phyloP scores from a whole-genome alignment of 2,797 vertebrate genomes.

The Novumbra hubbsi region DNA sequence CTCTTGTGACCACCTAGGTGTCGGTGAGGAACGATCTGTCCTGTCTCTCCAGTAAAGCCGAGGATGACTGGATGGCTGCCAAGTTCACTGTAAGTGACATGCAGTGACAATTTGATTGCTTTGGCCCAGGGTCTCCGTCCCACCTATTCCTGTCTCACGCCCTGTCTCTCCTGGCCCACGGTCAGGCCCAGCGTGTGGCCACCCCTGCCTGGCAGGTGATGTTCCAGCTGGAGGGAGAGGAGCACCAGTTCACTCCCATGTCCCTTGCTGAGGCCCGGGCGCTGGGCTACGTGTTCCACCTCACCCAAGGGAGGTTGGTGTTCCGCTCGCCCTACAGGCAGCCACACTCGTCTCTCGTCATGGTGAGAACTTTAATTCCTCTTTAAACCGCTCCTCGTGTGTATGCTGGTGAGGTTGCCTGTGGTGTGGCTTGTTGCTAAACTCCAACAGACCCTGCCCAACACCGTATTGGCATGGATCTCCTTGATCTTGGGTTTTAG shows the following conservation, averaged over 20 bases:
- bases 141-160: too few species aligned
- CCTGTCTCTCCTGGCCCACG: slow-evolving; percentile 13
- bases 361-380: slow-evolving; percentile 43
- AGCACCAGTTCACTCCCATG: slow-evolving; percentile 54
- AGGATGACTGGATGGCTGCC: slow-evolving; percentile 23
- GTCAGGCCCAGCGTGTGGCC: slow-evolving; percentile 42
- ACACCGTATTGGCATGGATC: neutral
- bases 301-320: slow-evolving; percentile 61
- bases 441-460: too few species aligned
- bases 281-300: slow-evolving; percentile 67
- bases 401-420: neutral
- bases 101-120: neutral
- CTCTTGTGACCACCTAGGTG: slow-evolving; percentile 41
- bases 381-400: neutral
- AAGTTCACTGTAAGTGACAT: slow-evolving; percentile 16
- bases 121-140: neutral
- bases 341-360: slow-evolving; percentile 58
- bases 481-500: slow-evolving; percentile 30
- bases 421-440: too few species aligned
- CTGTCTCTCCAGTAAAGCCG: slow-evolving; percentile 28
- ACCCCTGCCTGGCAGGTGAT: slow-evolving; percentile 71
- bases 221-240: slow-evolving; percentile 58
- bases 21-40: slow-evolving; percentile 51
- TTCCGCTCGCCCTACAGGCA: slow-evolving; percentile 69
- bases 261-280: slow-evolving; percentile 57